Evolutionary conservation across 2,797 vertebrate genomes (phyloP).

Genomic region (Spinus pinus): DNA sequence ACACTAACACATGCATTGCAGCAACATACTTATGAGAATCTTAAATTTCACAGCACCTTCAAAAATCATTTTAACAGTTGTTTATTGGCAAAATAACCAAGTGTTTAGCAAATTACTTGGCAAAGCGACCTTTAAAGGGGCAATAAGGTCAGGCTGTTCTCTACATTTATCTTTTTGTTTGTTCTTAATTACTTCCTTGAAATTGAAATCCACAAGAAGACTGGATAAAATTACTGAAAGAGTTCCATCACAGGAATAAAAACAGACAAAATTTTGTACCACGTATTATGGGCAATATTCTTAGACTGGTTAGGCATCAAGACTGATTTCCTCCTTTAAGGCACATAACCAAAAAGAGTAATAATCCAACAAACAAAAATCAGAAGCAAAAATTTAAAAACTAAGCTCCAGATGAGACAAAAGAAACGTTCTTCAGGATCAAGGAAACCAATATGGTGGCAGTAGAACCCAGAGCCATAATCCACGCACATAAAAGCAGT

Average conservation of each 20-base stretch:
- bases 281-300: not conserved
- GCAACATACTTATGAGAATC: not conserved
- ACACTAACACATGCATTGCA: not conserved
- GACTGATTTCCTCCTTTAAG: not conserved
- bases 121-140: not conserved
- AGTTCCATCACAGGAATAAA: not conserved
- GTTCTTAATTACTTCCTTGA: not conserved
- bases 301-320: not conserved
- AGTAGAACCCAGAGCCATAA: not conserved
- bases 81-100: not conserved
- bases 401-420: not conserved
- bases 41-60: not conserved
- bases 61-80: not conserved
- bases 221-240: not conserved
- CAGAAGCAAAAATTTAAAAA: not conserved
- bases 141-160: not conserved
- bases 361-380: not conserved
- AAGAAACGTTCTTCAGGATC: not conserved
- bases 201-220: not conserved
- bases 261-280: not conserved
- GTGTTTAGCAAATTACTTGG: not conserved
- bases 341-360: not conserved
- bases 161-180: not conserved
- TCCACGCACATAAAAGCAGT: not conserved
- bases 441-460: conserved; percentile 7